Evolutionary conservation across 2,888 invertebrate species (phyloP).

Genomic region (Agonopterix subpropinquella): DNA sequence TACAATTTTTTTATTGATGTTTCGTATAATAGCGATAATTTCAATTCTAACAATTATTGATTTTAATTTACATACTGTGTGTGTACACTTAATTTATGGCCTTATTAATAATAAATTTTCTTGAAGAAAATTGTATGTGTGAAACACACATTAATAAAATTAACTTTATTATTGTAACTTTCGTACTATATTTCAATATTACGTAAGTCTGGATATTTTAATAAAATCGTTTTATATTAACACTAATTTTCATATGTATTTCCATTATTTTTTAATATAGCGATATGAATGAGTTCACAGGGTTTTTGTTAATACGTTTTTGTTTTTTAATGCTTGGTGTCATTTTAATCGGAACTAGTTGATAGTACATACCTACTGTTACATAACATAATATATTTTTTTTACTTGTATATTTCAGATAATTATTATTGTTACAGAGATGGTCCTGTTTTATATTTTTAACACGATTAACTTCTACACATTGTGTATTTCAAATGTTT

Average conservation of each 20-base stretch:
- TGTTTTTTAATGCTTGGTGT: slow-evolving; percentile 26
- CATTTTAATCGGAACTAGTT: slow-evolving; percentile 41
- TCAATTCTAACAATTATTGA: neutral
- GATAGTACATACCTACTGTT: slow-evolving; percentile 51
- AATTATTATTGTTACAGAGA: slow-evolving; percentile 69
- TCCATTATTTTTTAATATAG: too few species aligned
- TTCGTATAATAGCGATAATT: too few species aligned
- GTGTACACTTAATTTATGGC: slow-evolving; percentile 46
- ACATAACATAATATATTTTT: slow-evolving; percentile 69
- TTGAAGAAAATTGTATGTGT: slow-evolving; percentile 28
- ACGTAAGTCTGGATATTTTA: slow-evolving; percentile 21
- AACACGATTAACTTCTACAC: slow-evolving; percentile 56
- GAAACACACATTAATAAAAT: slow-evolving; percentile 13
- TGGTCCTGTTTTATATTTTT: slow-evolving; percentile 67
- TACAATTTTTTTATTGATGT: too few species aligned
- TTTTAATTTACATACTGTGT: neutral
- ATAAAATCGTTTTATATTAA: slow-evolving; percentile 9
- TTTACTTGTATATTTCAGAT: slow-evolving; percentile 71
- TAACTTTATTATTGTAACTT: slow-evolving; percentile 11
- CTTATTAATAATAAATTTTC: slow-evolving; percentile 41
- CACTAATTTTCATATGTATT: neutral
- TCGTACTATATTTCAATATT: slow-evolving; percentile 27
- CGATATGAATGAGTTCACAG: slow-evolving; percentile 7
- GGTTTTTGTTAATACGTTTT: slow-evolving; percentile 26
- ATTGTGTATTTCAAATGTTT: slow-evolving; percentile 52